These are phyloP conservation scores for Charanyca ferruginea DNA, from an alignment of 2,888 invertebrate genomes.

Conservation along the genomic window DNA sequence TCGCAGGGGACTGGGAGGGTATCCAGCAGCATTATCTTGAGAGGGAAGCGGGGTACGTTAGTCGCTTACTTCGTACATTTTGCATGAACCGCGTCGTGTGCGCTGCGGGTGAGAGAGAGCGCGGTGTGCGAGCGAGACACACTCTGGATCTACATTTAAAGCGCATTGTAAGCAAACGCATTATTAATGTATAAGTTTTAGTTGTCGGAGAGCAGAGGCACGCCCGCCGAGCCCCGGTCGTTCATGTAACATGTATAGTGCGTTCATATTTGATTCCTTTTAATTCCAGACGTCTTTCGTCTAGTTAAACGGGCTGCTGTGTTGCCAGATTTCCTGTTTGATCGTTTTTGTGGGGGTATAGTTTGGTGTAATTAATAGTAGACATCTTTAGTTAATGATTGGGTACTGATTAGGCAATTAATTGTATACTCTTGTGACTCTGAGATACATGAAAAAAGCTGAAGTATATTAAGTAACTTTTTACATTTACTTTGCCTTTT, in stretches of 20 bases:
- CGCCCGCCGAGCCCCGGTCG: conserved; percentile 83
- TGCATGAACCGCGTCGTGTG: conserved; percentile 83
- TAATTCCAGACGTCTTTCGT: conserved; percentile 88
- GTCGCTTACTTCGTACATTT: conserved; percentile 85
- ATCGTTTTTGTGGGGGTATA: neutral
- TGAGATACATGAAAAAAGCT: neutral
- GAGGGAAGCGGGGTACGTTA: conserved; percentile 80
- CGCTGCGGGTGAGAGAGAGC: conserved; percentile 77
- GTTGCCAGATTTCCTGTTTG: conserved; percentile 22
- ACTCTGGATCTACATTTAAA: conserved; percentile 90
- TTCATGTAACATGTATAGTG: conserved; percentile 88
- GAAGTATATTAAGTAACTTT: too few relatives aligned
- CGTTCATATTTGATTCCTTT: conserved; percentile 90
- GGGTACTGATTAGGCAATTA: too few relatives aligned
- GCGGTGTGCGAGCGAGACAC: conserved; percentile 73
- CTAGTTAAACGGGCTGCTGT: conserved; percentile 57
- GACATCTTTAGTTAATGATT: neutral
- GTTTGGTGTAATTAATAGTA: neutral
- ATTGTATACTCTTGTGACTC: too few relatives aligned
- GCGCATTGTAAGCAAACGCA: conserved; percentile 91
- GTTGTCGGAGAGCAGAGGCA: conserved; percentile 87
- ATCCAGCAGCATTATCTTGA: conserved; percentile 83
- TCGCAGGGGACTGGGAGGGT: conserved; percentile 57
- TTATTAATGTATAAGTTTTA: conserved; percentile 91
- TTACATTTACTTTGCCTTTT: too few relatives aligned